Base-by-base conservation (phyloP, 2,797 vertebrate species). In the Danio tinwini region DNA sequence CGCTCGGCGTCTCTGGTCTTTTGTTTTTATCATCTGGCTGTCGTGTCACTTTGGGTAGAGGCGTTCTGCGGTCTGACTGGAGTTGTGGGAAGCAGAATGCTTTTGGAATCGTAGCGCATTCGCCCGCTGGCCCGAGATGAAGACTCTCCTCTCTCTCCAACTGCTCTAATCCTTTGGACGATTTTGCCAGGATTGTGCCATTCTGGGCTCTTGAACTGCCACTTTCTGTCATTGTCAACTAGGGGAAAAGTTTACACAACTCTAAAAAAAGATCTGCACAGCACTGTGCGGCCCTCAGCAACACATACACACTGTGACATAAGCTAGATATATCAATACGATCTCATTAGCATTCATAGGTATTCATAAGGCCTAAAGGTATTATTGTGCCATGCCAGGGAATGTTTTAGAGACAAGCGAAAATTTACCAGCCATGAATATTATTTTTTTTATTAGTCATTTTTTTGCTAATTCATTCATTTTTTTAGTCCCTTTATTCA, bases 171-270 rank as follows among this genome's bases (percentile, higher is more conserved):
- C 88, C 86, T 88, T 85, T 53, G 52, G 68, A 86, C 85, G 84
- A 84, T 77, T 89, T 83, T 85, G 84, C 89, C 84, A 72, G 37
- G 13, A 86, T 89, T 83, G 90, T 89, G 82, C 85, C 88, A 70
- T 75, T 82, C 68, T 76, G 87, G 87, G 83, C 91, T 90, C 90
- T 91, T 91, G 90, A 91, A 93, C 92, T 91, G 89, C 86, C 91
- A 90, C 90, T 88, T 93, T 89, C 85, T 89, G 89, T 91, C 89
- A 90, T 88, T 86, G 88, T 89, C 90, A 76, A 83, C 80, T 83
- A 76, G 84, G 77, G 83, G 29, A 78, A 68, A 65, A 49, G 82
- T 52, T 5, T 85, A 10, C 47, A 76, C 50, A 58, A 76, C 50
- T 6, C 40, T 44, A 85, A 82, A 68, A 68, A 64, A 79, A 74